Base-by-base conservation (phyloP, 2,113 vertebrate species). In the Benitochromis conjunctus region DNA sequence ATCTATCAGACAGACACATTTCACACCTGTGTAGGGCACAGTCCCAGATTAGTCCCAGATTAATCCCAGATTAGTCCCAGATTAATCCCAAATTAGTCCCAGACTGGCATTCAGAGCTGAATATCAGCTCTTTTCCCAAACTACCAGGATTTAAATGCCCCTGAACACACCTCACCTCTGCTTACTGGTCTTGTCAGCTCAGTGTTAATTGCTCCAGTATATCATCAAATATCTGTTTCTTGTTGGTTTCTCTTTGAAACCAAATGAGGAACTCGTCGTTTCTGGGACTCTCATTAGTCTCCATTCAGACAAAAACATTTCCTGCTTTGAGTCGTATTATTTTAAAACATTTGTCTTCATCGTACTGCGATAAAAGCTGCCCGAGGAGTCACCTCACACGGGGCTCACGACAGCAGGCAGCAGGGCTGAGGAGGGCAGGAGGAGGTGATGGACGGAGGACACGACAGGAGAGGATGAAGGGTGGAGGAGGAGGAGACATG, bases 41-140 rank as follows among this genome's bases (percentile, higher is more conserved):
- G 29, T 31, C 31, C 31, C 31, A 31, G 31, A 31, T 2, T 6
- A 31, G 31, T 31, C 31, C 31, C 31, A 31, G 31, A 31, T 6
- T 31, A 31, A 5, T 31, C 31, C 31, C 31, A 31, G 31, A 31
- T 1, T 6, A 6, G 31, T 31, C 31, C 31, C 31, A 31, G 31
- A 31, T 5, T 31, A 6, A 8, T 56, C 21, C 0, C 55, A 26
- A 21, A 26, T 7, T 1, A 0, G 8, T 31, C 57, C 14, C 57
- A 5, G 34, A 66, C 18, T 13, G 62, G 62, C 19, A 66, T 38
- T 66, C 10, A 66, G 62, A 41, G 34, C 36, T 0, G 3, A 66
- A 43, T 69, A 69, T 43, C 2, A 5, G 38, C n/a, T 0, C 64
- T 9, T 41, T 43, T 43, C 43, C n/a, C 12, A 43, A 69, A 43